Base-by-base conservation (phyloP, 2,797 vertebrate species). In the Sphenodon punctatus region DNA sequence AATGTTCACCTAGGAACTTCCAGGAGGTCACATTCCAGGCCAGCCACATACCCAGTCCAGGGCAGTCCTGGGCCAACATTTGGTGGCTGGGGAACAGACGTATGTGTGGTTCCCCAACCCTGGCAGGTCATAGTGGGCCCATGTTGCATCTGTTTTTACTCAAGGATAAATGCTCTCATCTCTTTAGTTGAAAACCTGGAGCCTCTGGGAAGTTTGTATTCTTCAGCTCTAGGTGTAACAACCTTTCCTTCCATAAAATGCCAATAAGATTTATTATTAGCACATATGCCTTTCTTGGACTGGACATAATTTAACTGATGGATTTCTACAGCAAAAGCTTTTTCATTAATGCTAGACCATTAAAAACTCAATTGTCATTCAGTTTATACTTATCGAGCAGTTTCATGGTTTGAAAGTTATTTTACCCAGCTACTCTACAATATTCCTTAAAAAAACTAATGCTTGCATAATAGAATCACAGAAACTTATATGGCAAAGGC, bases 61-160 rank as follows among this genome's bases (percentile, higher is more conserved):
- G n/a, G n/a, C n/a, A n/a, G n/a, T n/a, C n/a, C n/a, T n/a, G n/a
- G n/a, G n/a, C n/a, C n/a, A n/a, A n/a, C n/a, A n/a, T n/a, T n/a
- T n/a, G n/a, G n/a, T n/a, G n/a, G n/a, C n/a, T n/a, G n/a, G n/a
- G n/a, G n/a, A n/a, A n/a, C n/a, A n/a, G n/a, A n/a, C n/a, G n/a
- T n/a, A n/a, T 2, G 1, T 1, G 1, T 10, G 67, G 39, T 25
- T 16, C n/a, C 23, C 4, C 23, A 22, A 55, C 23, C 7, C 58
- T 58, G 23, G 34, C 30, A 58, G 13, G 12, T 36, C 20, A 58
- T 58, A 34, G 36, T 36, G n/a, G n/a, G n/a, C n/a, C n/a, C n/a
- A n/a, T n/a, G n/a, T n/a, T n/a, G n/a, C n/a, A n/a, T n/a, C n/a
- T n/a, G n/a, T n/a, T n/a, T n/a, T n/a, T n/a, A n/a, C n/a, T n/a